Evolutionary conservation across 2,113 vertebrate genomes (phyloP).

Genomic region (Zosterops hypoxanthus): DNA sequence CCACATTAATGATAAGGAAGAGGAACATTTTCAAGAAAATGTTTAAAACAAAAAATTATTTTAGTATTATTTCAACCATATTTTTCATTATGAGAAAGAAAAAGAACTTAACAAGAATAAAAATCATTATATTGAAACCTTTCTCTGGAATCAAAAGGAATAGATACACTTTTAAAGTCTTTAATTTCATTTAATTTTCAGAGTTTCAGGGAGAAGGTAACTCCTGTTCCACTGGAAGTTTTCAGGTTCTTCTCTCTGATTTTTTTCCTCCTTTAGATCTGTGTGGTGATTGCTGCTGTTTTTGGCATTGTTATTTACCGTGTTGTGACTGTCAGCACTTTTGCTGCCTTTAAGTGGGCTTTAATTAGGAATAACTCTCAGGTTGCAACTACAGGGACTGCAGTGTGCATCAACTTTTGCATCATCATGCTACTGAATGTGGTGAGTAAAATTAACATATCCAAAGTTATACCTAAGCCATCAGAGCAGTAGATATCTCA

Average conservation of each 20-base stretch:
- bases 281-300: slow-evolving; percentile 92
- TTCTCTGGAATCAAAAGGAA: background rate
- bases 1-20: background rate
- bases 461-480: background rate
- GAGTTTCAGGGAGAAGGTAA: background rate
- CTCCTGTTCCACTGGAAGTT: background rate
- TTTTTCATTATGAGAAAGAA: background rate
- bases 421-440: slow-evolving; percentile 96
- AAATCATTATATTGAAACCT: background rate
- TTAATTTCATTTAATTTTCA: background rate
- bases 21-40: background rate
- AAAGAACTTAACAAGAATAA: background rate
- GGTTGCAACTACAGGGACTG: slow-evolving; percentile 94
- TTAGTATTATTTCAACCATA: background rate
- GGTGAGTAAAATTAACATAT: slow-evolving; percentile 73
- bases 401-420: slow-evolving; percentile 96
- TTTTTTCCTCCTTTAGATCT: slow-evolving; percentile 77
- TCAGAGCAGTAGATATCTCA: background rate
- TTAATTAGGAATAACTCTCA: slow-evolving; percentile 97
- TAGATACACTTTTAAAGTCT: background rate
- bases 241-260: slow-evolving; percentile 3
- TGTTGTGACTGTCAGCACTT: slow-evolving; percentile 94
- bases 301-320: slow-evolving; percentile 95
- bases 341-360: slow-evolving; percentile 92
- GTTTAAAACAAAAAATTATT: background rate